These are phyloP conservation scores for Marisa cornuarietis DNA, from an alignment of 1,140 invertebrate genomes.

Conservation along the genomic window DNA sequence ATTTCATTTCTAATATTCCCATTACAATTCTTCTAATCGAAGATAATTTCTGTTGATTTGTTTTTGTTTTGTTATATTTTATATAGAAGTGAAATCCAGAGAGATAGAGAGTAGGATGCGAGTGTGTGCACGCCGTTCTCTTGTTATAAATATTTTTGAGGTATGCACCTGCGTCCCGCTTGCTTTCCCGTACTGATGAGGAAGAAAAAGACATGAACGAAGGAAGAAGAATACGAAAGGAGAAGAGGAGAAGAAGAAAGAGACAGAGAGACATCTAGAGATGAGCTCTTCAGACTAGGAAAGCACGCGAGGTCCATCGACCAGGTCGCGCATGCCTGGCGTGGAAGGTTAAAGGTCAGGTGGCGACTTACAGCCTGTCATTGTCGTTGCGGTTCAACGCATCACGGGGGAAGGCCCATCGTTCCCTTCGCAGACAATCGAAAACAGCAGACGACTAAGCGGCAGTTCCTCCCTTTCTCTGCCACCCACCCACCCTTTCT, in stretches of 20 bases:
- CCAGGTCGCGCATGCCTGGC: neutral
- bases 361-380: neutral
- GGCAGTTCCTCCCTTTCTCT: neutral
- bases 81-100: too few species aligned
- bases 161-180: too few species aligned
- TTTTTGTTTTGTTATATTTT: too few species aligned
- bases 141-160: neutral
- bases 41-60: too few species aligned
- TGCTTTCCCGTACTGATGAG: neutral
- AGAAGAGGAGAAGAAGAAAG: neutral
- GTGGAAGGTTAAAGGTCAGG: neutral
- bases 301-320: conserved; percentile 4
- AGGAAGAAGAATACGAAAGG: neutral
- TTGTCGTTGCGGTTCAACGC: neutral
- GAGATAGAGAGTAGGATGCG: neutral
- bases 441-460: neutral
- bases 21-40: too few species aligned
- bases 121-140: neutral
- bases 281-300: neutral
- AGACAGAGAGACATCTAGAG: neutral
- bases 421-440: neutral
- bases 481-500: neutral
- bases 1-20: too few species aligned
- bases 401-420: neutral
- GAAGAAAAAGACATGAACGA: neutral